These are phyloP conservation scores for Schizothorax lantsangensis DNA, from an alignment of 2,797 vertebrate genomes.

Conservation along the genomic window DNA sequence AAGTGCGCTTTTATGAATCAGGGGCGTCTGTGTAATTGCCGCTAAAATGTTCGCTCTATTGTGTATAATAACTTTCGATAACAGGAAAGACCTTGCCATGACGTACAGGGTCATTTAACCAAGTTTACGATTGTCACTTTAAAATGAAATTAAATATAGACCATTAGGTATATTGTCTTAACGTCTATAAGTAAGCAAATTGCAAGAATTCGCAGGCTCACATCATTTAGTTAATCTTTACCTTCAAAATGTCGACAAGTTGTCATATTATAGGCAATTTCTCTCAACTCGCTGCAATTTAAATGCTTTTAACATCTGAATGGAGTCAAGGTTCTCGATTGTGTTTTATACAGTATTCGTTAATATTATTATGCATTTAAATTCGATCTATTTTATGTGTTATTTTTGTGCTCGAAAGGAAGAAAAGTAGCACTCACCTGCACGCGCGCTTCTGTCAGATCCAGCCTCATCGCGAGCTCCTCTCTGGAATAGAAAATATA, in stretches of 20 bases:
- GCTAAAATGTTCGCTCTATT: constrained; percentile 87
- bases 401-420: neutral
- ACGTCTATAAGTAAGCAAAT: constrained; percentile 27
- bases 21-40: constrained; percentile 89
- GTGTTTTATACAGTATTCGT: neutral
- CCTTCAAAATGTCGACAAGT: constrained; percentile 34
- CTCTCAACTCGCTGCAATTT: constrained; percentile 15
- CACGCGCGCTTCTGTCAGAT: constrained; percentile 95
- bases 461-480: constrained; percentile 97
- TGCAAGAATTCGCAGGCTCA: constrained; percentile 25
- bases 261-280: constrained; percentile 38
- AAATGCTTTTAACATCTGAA: constrained; percentile 10
- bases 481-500: constrained; percentile 81
- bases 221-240: constrained; percentile 50
- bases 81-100: constrained; percentile 77
- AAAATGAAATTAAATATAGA: constrained; percentile 65
- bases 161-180: constrained; percentile 56
- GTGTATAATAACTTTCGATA: constrained; percentile 85
- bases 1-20: constrained; percentile 97
- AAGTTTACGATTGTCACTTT: constrained; percentile 77
- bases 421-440: constrained; percentile 85
- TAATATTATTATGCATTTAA: constrained; percentile 14
- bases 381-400: neutral
- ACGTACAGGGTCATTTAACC: constrained; percentile 76
- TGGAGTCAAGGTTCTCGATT: neutral